Conservation (phyloP, 2,797 vertebrate genomes). For the Sebastes oblongus region DNA sequence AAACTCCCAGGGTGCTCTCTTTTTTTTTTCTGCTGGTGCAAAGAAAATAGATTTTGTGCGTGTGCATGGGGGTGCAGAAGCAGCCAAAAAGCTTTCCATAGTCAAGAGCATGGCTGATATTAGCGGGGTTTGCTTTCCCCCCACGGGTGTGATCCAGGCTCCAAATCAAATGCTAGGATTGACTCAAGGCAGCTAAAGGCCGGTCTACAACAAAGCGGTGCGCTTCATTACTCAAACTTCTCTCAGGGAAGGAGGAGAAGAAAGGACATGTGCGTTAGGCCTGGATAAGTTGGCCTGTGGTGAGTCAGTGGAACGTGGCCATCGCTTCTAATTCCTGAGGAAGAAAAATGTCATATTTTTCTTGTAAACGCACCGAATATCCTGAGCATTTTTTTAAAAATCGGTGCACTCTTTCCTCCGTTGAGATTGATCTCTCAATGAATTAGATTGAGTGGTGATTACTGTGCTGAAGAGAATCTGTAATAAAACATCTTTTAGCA, state of each 20-base stretch:
- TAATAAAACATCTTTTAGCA: constrained; percentile 29
- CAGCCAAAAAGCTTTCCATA: constrained; percentile 65
- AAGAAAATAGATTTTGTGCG: constrained; percentile 55
- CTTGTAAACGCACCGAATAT: constrained; percentile 16
- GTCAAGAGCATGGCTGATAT: constrained; percentile 62
- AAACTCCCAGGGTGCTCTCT: constrained; percentile 39
- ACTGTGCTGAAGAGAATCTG: constrained; percentile 22
- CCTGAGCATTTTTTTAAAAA: background rate
- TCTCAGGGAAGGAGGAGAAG: constrained; percentile 42
- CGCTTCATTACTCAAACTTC: constrained; percentile 63
- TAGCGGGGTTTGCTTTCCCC: constrained; percentile 47
- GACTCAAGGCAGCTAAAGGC: constrained; percentile 66
- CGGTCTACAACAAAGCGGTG: constrained; percentile 58
- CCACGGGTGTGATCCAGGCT: constrained; percentile 64
- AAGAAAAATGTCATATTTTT: constrained; percentile 39
- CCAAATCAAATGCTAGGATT: constrained; percentile 73
- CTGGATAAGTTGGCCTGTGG: constrained; percentile 53
- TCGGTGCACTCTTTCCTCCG: background rate
- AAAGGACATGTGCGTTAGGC: constrained; percentile 60
- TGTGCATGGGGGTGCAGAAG: constrained; percentile 29
- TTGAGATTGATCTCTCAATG: constrained; percentile 19
- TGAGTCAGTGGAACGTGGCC: constrained; percentile 48
- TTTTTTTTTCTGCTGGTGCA: constrained; percentile 1
- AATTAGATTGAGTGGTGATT: constrained; percentile 23
- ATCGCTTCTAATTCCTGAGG: constrained; percentile 34